Conservation (phyloP, 2,113 vertebrate species). For the Indicator maculatus region DNA sequence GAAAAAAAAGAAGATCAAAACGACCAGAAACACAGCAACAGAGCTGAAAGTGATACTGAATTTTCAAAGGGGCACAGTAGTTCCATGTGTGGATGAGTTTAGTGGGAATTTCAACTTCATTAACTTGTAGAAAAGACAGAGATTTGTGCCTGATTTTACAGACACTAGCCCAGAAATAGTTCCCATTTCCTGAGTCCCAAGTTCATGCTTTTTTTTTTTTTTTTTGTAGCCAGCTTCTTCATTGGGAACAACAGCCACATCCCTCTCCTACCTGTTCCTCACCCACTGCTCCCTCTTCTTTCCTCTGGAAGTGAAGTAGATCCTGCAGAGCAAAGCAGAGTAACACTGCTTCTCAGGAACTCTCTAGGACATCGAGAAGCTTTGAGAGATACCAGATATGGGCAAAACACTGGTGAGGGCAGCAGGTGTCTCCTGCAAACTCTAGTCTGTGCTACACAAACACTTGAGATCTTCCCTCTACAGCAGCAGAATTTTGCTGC, state of each 20-base stretch:
- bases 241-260: background rate
- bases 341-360: background rate
- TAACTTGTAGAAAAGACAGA: background rate
- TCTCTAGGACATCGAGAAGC: background rate
- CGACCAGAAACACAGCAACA: background rate
- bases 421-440: background rate
- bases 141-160: background rate
- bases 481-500: background rate
- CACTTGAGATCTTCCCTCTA: background rate
- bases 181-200: background rate
- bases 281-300: background rate
- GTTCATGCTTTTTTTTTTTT: background rate
- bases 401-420: background rate
- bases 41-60: background rate
- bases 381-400: background rate
- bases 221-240: background rate
- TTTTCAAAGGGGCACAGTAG: background rate
- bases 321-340: background rate
- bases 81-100: background rate
- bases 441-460: background rate
- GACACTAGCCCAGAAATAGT: background rate
- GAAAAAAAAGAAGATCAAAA: slow-evolving; percentile 2
- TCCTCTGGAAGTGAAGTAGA: background rate
- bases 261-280: background rate
- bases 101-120: background rate